Base-by-base conservation (phyloP, 2,113 vertebrate species). In the Aix galericulata region DNA sequence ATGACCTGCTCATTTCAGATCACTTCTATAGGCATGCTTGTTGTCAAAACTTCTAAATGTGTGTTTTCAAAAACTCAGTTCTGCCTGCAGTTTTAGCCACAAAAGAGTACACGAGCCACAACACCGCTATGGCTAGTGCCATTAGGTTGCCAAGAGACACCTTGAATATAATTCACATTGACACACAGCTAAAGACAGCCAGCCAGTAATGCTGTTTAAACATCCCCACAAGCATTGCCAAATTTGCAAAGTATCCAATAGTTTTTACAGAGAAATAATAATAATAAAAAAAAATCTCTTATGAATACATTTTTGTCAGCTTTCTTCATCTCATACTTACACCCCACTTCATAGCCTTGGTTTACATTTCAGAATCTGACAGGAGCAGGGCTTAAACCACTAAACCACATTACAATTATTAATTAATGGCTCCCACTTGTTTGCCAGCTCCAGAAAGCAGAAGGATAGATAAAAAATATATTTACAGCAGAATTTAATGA, bases 391-490 rank as follows among this genome's bases (percentile, higher is more conserved):
- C 29, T 92, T 79, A 73, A 59, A 92, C 50, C 87, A 73, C 71
- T 58, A 93, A 93, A 91, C 53, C 38, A 93, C 93, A 95, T 96
- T 93, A 92, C 81, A 92, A 73, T 63, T 89, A 95, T 94, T 93
- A 96, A 95, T 96, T 96, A 95, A 96, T 93, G 96, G 56, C 50
- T 93, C 79, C 26, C 17, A 21, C 82, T 91, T 93, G 17, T 95
- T 95, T 96, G 88, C 93, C 88, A 95, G 93, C 85, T 88, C 60
- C 91, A 95, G 89, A 91, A 85, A 83, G 80, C 34, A 92, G 86
- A 62, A 44, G 62, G 82, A 48, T 27, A 82, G 75, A 92, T 89
- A 73, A 46, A 93, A 93, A 93, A 86, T 79, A 63, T 79, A 92
- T 95, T 93, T 83, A 52, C 83, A 72, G 50, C 64, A 36, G 26